Conservation (phyloP, 2,888 invertebrate genomes). For the Protophormia terraenovae region DNA sequence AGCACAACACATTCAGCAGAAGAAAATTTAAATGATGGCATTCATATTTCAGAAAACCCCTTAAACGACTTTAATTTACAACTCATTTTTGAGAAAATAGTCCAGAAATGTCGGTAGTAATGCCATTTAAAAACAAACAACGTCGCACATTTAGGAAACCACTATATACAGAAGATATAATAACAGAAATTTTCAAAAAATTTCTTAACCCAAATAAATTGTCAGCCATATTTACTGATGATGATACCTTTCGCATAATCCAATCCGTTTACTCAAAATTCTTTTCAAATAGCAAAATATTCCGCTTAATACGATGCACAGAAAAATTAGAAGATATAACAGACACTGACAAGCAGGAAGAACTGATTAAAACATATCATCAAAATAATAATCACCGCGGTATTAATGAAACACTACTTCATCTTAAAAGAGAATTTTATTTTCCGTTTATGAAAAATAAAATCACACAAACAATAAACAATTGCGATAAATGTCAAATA, state of each 20-base stretch:
- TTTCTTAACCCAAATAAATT: slow-evolving; percentile 48
- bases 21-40: no score
- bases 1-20: no score
- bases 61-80: no score
- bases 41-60: no score
- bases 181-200: slow-evolving; percentile 54
- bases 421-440: slow-evolving; percentile 60
- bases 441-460: slow-evolving; percentile 63
- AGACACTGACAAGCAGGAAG: slow-evolving; percentile 64
- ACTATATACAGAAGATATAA: slow-evolving; percentile 29
- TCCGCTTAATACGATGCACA: slow-evolving; percentile 42
- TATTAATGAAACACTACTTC: slow-evolving; percentile 58
- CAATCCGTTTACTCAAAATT: slow-evolving; percentile 6
- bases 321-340: slow-evolving; percentile 60
- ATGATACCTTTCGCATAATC: slow-evolving; percentile 19
- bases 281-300: slow-evolving; percentile 33
- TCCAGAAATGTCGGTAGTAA: slow-evolving; percentile 14
- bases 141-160: background rate
- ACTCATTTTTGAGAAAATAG: no score
- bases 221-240: slow-evolving; percentile 43
- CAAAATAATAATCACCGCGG: slow-evolving; percentile 60
- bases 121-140: no score
- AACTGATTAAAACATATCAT: slow-evolving; percentile 62
- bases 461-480: slow-evolving; percentile 64
- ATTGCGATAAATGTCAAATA: slow-evolving; percentile 63